Evolutionary conservation across 2,797 vertebrate species (phyloP), one percentile per base, ranked within the genome.

Genomic region (Mormyrops boulengeri): DNA sequence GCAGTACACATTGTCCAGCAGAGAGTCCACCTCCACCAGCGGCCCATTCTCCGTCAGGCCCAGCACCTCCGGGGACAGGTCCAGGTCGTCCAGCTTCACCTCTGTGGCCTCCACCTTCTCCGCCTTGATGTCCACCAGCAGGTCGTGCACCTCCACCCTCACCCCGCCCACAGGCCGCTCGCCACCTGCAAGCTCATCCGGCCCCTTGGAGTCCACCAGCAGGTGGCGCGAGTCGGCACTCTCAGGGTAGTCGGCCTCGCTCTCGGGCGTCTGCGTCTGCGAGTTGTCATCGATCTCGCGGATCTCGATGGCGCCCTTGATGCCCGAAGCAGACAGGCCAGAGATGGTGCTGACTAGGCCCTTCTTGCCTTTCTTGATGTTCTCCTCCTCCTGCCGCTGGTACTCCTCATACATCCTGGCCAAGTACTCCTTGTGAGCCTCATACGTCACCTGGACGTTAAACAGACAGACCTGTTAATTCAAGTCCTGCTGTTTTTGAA

Each of bases 381-480:
- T 99, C 92, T 99, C 99, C 90, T 99, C 98, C 90, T 99, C 99
- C 93, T 99, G 99, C n/a, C 99, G 96, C 93, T 99, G 99, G 94
- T 99, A 99, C 88, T 99, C 99, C 91, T 99, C 99, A 3, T 99
- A 99, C 99, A 99, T 99, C 95, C 99, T 99, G 52, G 99, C 99
- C 89, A 99, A 93, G 91, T 99, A 99, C 92, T 99, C 99, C 92
- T 99, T 99, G 91, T 99, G 99, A 90, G 99, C 99, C 93, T 99
- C 98, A 12, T 99, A 99, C 1, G 99, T 99, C 92, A 99, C 98
- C 98, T 99, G 90, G 30, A 84, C 85, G n/a, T 89, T 34, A 57
- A 87, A 87, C 44, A 49, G 22, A 57, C 12, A 34, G 30, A 38
- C n/a, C 47, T 2, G 12, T 1, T 87, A 57, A 55, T 55, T 17